Base-by-base conservation (phyloP, 2,797 vertebrate species). In the Tokudaia muenninki region DNA sequence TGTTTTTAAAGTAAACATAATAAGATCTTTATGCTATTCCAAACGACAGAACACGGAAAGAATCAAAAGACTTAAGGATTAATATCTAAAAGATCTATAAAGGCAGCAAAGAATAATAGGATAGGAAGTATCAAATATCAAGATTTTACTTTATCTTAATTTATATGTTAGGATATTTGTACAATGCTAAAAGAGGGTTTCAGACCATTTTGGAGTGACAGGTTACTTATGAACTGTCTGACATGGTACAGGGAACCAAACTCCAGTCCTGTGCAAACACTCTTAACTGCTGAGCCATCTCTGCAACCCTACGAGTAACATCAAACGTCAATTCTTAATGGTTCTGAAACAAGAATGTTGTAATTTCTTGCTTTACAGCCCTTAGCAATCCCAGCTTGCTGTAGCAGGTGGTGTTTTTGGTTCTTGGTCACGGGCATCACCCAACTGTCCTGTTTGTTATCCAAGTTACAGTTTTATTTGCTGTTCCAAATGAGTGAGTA, bases 321-420 rank as follows among this genome's bases (percentile, higher is more conserved):
- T 14, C 31, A 86, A n/a, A 52, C 52, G 61, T 67, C 65, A 65
- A 34, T 67, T 34, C 65, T 67, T 82, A 41, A 5, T 59, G 11
- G 12, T 59, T 16, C 31, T 44, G 14, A 57, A 16, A 87, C 29
- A 86, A 34, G 52, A 44, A 44, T 14, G 37, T n/a, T 82, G 82
- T 82, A 72, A 70, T 50, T 81, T 91, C 21, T 67, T 92, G 47
- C 78, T 86, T 63, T 77, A 95, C 0, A 57, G 9, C 37, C 63
- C 65, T 65, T 37, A 90, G 6, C 83, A 50, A 94, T 84, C 72
- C 75, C 94, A 80, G 7, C 44, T 84, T 94, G 63, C n/a, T 79
- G 78, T 2, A 95, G 41, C 61, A 41, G 72, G n/a, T 29, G 21
- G 47, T 55, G 31, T 26, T 72, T 52, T 29, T 0, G 1, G 24